Percentiles rank a stretch among this genome's conserved stretches.
Evolutionary conservation across 2,888 invertebrate genomes (phyloP).

Genomic region (Plusia festucae): DNA sequence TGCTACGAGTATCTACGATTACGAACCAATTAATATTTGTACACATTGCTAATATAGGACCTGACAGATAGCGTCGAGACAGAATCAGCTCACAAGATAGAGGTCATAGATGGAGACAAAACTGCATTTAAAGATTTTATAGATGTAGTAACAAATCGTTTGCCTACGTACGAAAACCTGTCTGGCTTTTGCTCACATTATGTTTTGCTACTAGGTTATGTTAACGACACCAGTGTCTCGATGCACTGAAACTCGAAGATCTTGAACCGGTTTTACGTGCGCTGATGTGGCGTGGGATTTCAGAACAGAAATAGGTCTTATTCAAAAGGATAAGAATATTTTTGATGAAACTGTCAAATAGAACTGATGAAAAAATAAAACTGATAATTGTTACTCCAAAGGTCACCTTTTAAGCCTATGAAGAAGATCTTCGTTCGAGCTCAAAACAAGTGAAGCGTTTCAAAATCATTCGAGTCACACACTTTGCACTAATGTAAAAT

Average conservation of each 20-base stretch:
- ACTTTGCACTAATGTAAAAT: background rate
- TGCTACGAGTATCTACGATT: background rate
- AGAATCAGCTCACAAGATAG: background rate
- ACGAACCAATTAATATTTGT: background rate
- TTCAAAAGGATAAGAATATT: background rate
- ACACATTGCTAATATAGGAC: background rate
- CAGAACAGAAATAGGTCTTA: background rate
- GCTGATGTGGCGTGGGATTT: background rate
- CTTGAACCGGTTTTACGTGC: background rate
- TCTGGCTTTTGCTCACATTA: constrained; percentile 1
- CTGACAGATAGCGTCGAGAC: background rate
- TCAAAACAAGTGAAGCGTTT: no score
- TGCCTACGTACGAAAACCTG: constrained; percentile 1
- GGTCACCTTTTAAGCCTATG: no score
- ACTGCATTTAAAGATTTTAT: background rate
- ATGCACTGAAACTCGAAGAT: constrained; percentile 4
- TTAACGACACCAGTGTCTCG: constrained; percentile 4
- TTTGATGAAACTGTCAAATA: no score
- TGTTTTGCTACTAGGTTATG: constrained; percentile 1
- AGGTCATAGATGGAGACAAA: background rate
- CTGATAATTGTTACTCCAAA: no score
- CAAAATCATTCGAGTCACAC: background rate
- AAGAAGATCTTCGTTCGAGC: no score
- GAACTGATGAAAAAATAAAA: no score
- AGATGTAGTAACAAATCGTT: constrained; percentile 4